Conservation (phyloP, 2,113 vertebrate genomes). For the Theristicus caerulescens region DNA sequence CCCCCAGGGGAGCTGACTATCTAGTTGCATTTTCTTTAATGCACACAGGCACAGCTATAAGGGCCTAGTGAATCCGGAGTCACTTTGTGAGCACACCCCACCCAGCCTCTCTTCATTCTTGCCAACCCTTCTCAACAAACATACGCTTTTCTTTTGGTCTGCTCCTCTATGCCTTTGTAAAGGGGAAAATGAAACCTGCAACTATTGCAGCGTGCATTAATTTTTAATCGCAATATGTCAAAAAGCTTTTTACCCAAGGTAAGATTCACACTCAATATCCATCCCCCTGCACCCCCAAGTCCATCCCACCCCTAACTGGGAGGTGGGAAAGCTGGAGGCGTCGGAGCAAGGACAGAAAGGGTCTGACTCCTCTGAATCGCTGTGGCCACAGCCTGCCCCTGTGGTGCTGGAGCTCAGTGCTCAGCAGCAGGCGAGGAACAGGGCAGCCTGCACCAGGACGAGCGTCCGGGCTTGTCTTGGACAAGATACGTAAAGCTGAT, state of each 20-base stretch:
- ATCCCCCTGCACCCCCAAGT: neutral
- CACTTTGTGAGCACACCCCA: neutral
- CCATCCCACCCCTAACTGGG: neutral
- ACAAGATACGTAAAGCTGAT: accelerated
- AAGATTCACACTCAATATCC: neutral
- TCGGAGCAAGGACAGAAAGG: neutral
- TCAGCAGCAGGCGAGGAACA: neutral
- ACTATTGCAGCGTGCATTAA: too few relatives aligned
- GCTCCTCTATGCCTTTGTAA: neutral
- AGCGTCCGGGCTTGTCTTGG: neutral
- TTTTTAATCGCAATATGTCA: neutral
- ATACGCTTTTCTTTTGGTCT: neutral
- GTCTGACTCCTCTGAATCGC: neutral
- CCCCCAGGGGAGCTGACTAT: accelerated
- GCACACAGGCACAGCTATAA: neutral
- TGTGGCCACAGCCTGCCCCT: neutral
- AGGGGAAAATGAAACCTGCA: neutral
- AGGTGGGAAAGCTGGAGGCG: neutral
- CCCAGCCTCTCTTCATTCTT: neutral
- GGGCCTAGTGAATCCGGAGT: accelerated
- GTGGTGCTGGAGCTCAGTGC: neutral
- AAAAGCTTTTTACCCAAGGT: neutral
- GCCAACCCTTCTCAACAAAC: neutral
- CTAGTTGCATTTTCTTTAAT: too few relatives aligned
- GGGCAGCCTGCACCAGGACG: too few relatives aligned